Evolutionary conservation across 2,888 invertebrate genomes (phyloP).

Genomic region (Scelioninae gen. 1): DNA sequence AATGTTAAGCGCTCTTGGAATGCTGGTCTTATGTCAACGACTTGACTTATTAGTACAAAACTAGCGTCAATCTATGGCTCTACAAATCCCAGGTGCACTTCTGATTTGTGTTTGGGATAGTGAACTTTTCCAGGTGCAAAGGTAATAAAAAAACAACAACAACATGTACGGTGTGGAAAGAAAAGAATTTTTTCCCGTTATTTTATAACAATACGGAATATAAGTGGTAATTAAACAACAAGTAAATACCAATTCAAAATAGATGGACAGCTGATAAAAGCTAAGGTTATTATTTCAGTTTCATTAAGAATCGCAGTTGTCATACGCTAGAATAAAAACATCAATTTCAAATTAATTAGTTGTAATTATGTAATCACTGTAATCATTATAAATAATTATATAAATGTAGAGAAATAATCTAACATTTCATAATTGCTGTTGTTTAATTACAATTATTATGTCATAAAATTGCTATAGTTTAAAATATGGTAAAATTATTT

Average conservation of each 20-base stretch:
- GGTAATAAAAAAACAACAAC: background rate
- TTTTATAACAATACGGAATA: slow-evolving; percentile 2
- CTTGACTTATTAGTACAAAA: no score
- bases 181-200: slow-evolving; percentile 13
- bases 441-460: no score
- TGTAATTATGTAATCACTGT: slow-evolving; percentile 24
- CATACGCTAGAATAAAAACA: slow-evolving; percentile 21
- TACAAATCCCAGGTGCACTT: slow-evolving; percentile 24
- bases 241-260: slow-evolving; percentile 16
- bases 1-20: slow-evolving; percentile 40
- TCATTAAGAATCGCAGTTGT: slow-evolving; percentile 30
- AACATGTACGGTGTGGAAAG: no score
- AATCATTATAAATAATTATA: slow-evolving; percentile 20
- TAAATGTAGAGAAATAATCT: background rate
- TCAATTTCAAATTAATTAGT: slow-evolving; percentile 27
- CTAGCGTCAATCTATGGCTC: slow-evolving; percentile 9
- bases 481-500: no score
- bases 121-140: slow-evolving; percentile 13
- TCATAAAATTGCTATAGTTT: no score
- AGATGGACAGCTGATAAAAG: slow-evolving; percentile 21
- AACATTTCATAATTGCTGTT: no score
- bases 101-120: background rate
- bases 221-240: slow-evolving; percentile 23
- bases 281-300: slow-evolving; percentile 16
- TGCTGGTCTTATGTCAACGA: slow-evolving; percentile 7